Evolutionary conservation across 2,888 invertebrate species (phyloP).

Genomic region (Hydrotaea cyrtoneurina): DNA sequence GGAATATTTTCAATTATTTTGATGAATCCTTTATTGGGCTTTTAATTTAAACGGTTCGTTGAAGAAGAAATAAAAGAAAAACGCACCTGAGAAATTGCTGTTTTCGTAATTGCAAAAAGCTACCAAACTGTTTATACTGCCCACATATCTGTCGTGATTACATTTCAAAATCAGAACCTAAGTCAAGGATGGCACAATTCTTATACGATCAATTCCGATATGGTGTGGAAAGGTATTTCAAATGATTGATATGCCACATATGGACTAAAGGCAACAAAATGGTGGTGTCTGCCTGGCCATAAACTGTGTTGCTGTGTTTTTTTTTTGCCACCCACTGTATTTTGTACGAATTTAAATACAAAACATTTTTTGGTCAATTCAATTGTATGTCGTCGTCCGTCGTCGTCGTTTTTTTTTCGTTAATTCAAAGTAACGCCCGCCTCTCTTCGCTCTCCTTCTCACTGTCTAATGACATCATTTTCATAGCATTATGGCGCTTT

Average conservation of each 20-base stretch:
- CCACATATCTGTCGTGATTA: too few relatives aligned
- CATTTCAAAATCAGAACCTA: neutral
- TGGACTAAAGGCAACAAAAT: constrained; percentile 15
- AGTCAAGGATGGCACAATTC: constrained; percentile 2
- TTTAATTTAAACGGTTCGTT: too few relatives aligned
- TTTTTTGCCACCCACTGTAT: constrained; percentile 25
- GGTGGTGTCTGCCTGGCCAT: neutral
- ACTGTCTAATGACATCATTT: constrained; percentile 58
- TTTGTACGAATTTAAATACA: constrained; percentile 2
- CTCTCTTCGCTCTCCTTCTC: constrained; percentile 1
- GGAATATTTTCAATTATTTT: too few relatives aligned
- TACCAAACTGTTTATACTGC: too few relatives aligned
- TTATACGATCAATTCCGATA: neutral
- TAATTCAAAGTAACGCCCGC: constrained; percentile 7
- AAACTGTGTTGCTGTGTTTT: neutral
- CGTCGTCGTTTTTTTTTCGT: neutral
- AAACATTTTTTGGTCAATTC: constrained; percentile 8
- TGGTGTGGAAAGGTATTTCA: neutral
- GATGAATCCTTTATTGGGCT: too few relatives aligned
- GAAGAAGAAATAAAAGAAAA: too few relatives aligned
- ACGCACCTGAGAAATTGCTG: too few relatives aligned
- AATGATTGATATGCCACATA: constrained; percentile 29
- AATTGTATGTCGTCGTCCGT: neutral
- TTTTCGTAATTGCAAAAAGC: too few relatives aligned
- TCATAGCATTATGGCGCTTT: constrained; percentile 32